phyloP scores from a whole-genome alignment of 2,113 vertebrate genomes.

The Epinephelus fuscoguttatus region DNA sequence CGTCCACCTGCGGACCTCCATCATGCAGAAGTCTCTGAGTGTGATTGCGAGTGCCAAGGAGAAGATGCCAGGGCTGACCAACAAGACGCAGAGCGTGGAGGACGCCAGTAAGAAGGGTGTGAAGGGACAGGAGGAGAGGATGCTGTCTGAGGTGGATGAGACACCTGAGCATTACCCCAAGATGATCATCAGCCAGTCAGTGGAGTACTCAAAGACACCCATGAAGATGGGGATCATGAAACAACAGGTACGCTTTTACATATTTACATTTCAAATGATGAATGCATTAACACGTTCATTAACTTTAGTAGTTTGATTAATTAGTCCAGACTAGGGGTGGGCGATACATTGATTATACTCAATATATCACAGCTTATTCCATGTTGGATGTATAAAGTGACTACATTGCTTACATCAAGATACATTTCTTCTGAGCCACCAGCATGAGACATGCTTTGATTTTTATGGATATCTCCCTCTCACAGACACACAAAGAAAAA shows the following conservation, averaged over 20 bases:
- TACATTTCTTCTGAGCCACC: too few species aligned
- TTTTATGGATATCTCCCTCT: too few species aligned
- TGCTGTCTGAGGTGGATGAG: conserved; percentile 87
- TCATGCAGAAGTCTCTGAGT: conserved; percentile 98
- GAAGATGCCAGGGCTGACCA: conserved; percentile 92
- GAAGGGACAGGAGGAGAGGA: conserved; percentile 87
- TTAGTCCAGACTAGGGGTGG: too few species aligned
- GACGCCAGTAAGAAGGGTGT: conserved; percentile 85
- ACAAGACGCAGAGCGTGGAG: conserved; percentile 88
- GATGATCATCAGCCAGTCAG: conserved; percentile 89
- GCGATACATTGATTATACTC: too few species aligned
- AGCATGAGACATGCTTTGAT: too few species aligned
- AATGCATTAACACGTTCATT: too few species aligned
- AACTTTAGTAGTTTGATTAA: not conserved
- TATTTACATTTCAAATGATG: not conserved
- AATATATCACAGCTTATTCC: too few species aligned
- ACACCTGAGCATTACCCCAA: conserved; percentile 87
- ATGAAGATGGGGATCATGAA: conserved; percentile 97
- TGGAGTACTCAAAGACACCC: conserved; percentile 90
- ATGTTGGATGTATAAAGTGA: too few species aligned
- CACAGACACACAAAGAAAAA: too few species aligned
- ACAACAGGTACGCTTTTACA: conserved; percentile 84
- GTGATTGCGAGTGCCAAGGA: conserved; percentile 98
- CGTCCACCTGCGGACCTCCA: conserved; percentile 91
- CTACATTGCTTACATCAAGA: too few species aligned